Evolutionary conservation across 2,888 invertebrate genomes (phyloP).

Genomic region (Euplagia quadripunctaria): DNA sequence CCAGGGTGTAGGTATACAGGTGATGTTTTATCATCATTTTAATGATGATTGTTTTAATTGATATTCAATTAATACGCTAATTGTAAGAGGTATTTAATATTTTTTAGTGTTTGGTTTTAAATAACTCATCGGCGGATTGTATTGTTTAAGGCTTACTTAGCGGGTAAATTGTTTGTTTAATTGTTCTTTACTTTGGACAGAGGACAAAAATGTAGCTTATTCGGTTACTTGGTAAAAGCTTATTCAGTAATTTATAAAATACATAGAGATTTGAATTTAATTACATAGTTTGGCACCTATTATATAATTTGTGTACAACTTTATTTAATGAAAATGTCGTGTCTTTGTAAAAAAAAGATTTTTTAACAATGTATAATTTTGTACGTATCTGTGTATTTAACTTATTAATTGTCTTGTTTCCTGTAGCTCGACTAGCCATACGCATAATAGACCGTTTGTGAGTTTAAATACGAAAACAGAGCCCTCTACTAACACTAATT

Average conservation of each 20-base stretch:
- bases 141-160: neutral
- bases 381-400: neutral
- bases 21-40: conserved; percentile 36
- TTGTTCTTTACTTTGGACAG: neutral
- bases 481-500: too few relatives aligned
- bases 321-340: neutral
- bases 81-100: neutral
- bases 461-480: too few relatives aligned
- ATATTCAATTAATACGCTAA: conserved; percentile 6
- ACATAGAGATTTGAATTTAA: neutral
- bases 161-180: neutral
- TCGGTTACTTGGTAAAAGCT: neutral
- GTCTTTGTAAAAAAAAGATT: too few relatives aligned
- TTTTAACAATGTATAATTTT: too few relatives aligned
- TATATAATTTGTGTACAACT: too few relatives aligned
- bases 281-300: neutral
- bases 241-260: neutral
- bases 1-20: conserved; percentile 43
- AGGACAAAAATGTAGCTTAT: neutral
- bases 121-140: neutral
- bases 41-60: conserved; percentile 17
- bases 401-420: too few relatives aligned
- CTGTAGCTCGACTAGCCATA: too few relatives aligned
- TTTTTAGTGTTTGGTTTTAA: neutral
- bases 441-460: too few relatives aligned